Base-by-base conservation (phyloP, 2,888 invertebrate species). In the Philereme vetulata region DNA sequence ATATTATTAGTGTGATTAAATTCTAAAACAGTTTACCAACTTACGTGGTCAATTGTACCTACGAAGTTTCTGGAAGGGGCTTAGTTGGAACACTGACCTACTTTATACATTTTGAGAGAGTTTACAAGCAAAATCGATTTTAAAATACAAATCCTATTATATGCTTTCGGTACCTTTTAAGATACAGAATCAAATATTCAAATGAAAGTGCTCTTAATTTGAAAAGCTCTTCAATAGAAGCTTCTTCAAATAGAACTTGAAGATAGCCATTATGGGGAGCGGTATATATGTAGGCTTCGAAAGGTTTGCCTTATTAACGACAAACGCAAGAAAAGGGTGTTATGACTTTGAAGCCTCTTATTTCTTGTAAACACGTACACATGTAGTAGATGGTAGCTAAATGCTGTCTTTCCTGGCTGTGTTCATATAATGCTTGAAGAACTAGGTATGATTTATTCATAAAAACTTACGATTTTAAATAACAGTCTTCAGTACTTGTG, bases 61-160 rank as follows among this genome's bases (percentile, higher is more conserved):
- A 48, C 36, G 6, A 48, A 11, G 35, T 48, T 48, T 35, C 36
- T 48, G 34, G 48, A 56, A 55, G 48, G 50, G 48, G 55, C 50
- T 47, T 42, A 9, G 2, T 40, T 34, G 2, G 61, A 64, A 57
- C 46, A 52, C 55, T 36, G 43, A 9, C 51, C 50, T 48, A 52
- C 51, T 56, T 64, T 60, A 54, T 59, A 48, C 59, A 65, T 59
- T 62, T 65, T 56, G 47, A 56, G 51, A 53, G 34, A 52, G 58
- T 61, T 61, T 59, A 60, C 60, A 57, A 51, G 54, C 42, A 42
- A 42, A 42, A 54, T 53, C 49, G 48, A 55, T 48, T 57, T 45
- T 45, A 36, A 64, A 64, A 56, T 51, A 45, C 32, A 57, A 64
- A 57, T 60, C 38, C 51, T 53, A 42, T 60, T 56, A 60, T 42